A percentile compares a stretch with the other conserved stretches of the same genome.
Conservation (phyloP, 2,113 vertebrate species). For the Tetrax tetrax region DNA sequence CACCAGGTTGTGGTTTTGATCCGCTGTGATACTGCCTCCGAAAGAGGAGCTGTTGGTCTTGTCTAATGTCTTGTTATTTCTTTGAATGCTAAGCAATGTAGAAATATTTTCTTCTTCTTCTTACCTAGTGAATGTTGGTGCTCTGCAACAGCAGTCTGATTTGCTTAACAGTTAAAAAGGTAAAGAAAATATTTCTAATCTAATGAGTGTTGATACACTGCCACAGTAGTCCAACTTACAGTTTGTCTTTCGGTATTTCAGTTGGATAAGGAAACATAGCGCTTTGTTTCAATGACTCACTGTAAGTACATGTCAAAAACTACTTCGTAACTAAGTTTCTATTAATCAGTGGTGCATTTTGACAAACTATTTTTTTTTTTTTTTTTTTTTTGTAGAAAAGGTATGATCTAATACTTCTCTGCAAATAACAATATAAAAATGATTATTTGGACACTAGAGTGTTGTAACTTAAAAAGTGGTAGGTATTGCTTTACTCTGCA, state of each 20-base stretch:
- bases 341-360: background rate
- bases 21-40: fast-evolving
- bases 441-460: background rate
- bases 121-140: background rate
- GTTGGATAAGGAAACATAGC: fast-evolving
- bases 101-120: background rate
- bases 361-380: background rate
- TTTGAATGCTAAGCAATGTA: background rate
- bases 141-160: background rate
- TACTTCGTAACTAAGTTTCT: background rate
- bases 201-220: background rate
- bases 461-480: background rate
- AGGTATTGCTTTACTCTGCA: background rate
- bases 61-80: background rate
- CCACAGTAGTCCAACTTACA: background rate
- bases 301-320: background rate
- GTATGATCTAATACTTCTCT: fast-evolving
- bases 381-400: background rate
- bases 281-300: background rate
- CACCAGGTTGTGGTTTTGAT: background rate
- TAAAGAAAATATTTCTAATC: background rate
- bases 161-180: background rate
- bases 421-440: background rate
- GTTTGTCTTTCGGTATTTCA: background rate
- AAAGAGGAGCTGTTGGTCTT: background rate